These are phyloP conservation scores for Noctua comes DNA, from an alignment of 2,888 invertebrate species.

Conservation along the genomic window DNA sequence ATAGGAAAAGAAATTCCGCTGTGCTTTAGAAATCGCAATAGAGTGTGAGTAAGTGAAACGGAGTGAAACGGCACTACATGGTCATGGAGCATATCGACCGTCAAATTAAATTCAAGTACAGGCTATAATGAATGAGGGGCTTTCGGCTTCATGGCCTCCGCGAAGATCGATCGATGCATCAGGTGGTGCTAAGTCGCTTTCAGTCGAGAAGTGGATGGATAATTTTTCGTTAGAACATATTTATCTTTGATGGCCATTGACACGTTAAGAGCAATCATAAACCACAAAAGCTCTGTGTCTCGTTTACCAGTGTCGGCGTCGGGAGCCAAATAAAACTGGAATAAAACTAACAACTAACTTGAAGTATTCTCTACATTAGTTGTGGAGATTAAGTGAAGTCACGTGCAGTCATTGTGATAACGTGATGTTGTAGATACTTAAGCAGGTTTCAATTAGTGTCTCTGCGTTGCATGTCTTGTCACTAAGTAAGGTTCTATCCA, in stretches of 20 bases:
- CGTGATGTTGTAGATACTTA: constrained; percentile 37
- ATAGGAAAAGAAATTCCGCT: constrained; percentile 79
- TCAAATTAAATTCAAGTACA: constrained; percentile 86
- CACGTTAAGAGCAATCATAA: background rate
- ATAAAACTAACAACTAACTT: background rate
- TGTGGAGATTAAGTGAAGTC: constrained; percentile 52
- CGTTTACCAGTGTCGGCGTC: background rate
- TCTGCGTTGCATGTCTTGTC: constrained; percentile 48
- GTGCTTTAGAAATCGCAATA: constrained; percentile 81
- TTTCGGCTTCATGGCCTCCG: constrained; percentile 31
- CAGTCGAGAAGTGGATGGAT: background rate
- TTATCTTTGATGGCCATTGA: background rate
- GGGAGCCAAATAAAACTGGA: constrained; percentile 12
- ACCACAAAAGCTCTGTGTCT: background rate
- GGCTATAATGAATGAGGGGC: constrained; percentile 72
- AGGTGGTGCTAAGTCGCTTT: background rate
- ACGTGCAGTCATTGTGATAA: constrained; percentile 59
- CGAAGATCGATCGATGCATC: constrained; percentile 31
- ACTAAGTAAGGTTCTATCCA: constrained; percentile 29
- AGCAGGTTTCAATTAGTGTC: constrained; percentile 49
- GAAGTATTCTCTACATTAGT: background rate
- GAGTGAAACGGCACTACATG: constrained; percentile 85
- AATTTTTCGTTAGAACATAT: background rate
- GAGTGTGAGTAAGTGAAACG: constrained; percentile 80
- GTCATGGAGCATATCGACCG: constrained; percentile 85